These are phyloP conservation scores for Platalea minor DNA, from an alignment of 2,797 vertebrate genomes.

Conservation along the genomic window DNA sequence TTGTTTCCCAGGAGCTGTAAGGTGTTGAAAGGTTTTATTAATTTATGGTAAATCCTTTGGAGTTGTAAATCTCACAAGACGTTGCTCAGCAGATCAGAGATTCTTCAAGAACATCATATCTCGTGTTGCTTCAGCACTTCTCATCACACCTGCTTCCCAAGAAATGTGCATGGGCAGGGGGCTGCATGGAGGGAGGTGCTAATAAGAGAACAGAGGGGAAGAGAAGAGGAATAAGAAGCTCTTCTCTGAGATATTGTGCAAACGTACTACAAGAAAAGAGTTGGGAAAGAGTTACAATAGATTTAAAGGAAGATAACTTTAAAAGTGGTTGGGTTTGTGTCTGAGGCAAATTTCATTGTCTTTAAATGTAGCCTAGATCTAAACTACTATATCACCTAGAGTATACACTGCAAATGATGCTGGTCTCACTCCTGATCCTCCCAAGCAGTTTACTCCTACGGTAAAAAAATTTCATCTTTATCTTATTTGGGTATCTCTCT, in stretches of 20 bases:
- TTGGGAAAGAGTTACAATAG: neutral
- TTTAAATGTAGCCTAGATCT: neutral
- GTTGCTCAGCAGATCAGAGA: neutral
- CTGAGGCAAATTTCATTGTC: neutral
- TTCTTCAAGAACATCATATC: neutral
- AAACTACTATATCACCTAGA: neutral
- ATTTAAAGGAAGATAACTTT: neutral
- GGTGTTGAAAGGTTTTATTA: neutral
- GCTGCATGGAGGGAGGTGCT: neutral
- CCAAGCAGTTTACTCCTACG: neutral
- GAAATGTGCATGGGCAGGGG: neutral
- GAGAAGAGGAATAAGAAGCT: neutral
- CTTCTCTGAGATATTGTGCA: neutral
- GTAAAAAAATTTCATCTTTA: neutral
- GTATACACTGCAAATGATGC: neutral
- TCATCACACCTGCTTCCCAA: neutral
- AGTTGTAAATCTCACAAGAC: neutral
- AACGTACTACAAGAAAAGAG: neutral
- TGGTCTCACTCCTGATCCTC: neutral
- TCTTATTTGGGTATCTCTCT: constrained; percentile 18
- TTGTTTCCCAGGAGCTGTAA: neutral
- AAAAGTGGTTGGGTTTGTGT: neutral
- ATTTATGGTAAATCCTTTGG: neutral
- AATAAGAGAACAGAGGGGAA: neutral
- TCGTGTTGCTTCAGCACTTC: neutral